Percentiles rank a stretch among this genome's conserved stretches.
These are phyloP conservation scores for Lycaon pictus DNA, from an alignment of 2,113 vertebrate species.

Conservation along the genomic window DNA sequence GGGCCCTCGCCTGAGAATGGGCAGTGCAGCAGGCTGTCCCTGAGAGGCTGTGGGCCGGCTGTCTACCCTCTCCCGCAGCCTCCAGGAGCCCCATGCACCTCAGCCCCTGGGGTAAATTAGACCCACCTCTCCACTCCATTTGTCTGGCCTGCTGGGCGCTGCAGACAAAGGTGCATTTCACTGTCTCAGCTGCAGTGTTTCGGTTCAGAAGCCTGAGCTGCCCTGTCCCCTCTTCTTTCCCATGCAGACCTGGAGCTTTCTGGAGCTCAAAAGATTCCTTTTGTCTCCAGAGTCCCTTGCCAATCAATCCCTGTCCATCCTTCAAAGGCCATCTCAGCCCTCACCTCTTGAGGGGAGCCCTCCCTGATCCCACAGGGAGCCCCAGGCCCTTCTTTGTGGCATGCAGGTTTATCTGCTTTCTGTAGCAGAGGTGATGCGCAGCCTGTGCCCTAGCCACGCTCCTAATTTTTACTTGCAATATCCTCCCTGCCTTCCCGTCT, in stretches of 20 bases:
- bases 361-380: not conserved
- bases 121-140: not conserved
- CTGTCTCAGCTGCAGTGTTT: not conserved
- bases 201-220: not conserved
- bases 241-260: not conserved
- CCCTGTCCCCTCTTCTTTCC: not conserved
- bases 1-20: not conserved
- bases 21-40: not conserved
- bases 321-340: not conserved
- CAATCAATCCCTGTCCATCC: not conserved
- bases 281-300: not conserved
- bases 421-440: not conserved
- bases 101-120: not conserved
- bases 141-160: not conserved
- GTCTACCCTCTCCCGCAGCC: not conserved
- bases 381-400: not conserved
- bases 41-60: not conserved
- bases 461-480: not conserved
- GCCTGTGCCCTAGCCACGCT: not conserved
- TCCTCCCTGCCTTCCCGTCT: not conserved
- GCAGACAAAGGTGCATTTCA: not conserved
- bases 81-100: not conserved
- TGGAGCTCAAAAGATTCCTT: not conserved
- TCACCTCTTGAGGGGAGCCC: conserved; percentile 5
- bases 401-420: not conserved